A percentile compares a stretch with the other conserved stretches of the same genome.
phyloP scores from a whole-genome alignment of 2,888 invertebrate species.

The Eilema caniola region DNA sequence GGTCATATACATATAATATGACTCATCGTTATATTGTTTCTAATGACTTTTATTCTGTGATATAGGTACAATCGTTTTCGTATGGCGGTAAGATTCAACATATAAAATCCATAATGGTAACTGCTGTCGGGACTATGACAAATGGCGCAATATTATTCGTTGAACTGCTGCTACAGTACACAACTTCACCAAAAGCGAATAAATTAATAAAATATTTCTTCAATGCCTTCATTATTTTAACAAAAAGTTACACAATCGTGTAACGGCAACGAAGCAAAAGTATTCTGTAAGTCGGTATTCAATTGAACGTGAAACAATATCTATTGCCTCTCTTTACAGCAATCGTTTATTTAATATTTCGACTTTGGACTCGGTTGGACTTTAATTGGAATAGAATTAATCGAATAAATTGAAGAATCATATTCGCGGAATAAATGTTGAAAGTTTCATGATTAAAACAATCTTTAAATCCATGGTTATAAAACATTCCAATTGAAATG shows the following conservation, averaged over 20 bases:
- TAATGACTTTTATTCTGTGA: no score
- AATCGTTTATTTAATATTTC: constrained; percentile 2
- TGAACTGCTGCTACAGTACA: not conserved
- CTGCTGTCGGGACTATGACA: no score
- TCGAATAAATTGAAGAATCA: not conserved
- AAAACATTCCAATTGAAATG: not conserved
- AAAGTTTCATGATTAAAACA: not conserved
- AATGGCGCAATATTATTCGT: not conserved
- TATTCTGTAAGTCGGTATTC: not conserved
- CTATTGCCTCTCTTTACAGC: not conserved
- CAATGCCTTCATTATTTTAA: not conserved
- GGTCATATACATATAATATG: no score
- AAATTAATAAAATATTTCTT: not conserved
- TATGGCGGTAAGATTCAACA: no score
- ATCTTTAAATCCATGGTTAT: not conserved
- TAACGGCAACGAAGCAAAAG: not conserved
- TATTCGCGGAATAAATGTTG: not conserved
- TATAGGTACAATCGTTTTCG: no score
- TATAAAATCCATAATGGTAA: no score
- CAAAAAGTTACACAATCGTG: not conserved
- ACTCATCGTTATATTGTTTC: no score
- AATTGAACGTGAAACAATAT: constrained; percentile 11
- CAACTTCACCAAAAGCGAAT: constrained; percentile 1
- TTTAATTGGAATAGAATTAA: constrained; percentile 7
- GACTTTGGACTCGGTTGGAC: not conserved